A percentile compares a stretch with the other conserved stretches of the same genome.
Conservation (phyloP, 2,888 invertebrate species). For the Lithophane socia region DNA sequence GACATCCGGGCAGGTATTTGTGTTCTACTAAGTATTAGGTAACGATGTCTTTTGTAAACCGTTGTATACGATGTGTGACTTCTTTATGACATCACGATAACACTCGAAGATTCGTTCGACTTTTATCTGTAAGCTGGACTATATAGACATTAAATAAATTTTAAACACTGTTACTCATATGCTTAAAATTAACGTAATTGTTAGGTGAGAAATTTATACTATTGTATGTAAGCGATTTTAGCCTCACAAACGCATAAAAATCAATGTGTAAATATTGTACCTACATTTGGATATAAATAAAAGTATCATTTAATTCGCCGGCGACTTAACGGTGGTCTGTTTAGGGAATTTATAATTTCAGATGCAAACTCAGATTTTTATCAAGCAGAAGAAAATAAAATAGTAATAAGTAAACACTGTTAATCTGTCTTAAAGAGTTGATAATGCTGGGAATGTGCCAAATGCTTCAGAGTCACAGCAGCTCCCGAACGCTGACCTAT, state of each 20-base stretch:
- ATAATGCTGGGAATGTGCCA: slow-evolving; percentile 88
- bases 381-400: slow-evolving; percentile 76
- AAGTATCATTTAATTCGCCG: slow-evolving; percentile 66
- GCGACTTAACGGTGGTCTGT: slow-evolving; percentile 50
- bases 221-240: slow-evolving; percentile 85
- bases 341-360: slow-evolving; percentile 67
- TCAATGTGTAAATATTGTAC: slow-evolving; percentile 80
- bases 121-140: slow-evolving; percentile 85
- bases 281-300: slow-evolving; percentile 71
- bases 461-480: slow-evolving; percentile 84
- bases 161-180: slow-evolving; percentile 90
- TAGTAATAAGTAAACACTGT: slow-evolving; percentile 78
- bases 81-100: slow-evolving; percentile 84
- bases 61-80: slow-evolving; percentile 90
- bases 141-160: slow-evolving; percentile 85
- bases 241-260: slow-evolving; percentile 83
- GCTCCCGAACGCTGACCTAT: slow-evolving; percentile 81
- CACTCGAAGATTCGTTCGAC: slow-evolving; percentile 81
- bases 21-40: slow-evolving; percentile 81
- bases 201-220: slow-evolving; percentile 88
- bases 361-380: slow-evolving; percentile 76
- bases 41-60: slow-evolving; percentile 88
- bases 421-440: slow-evolving; percentile 80
- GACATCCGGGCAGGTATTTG: slow-evolving; percentile 69
- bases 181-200: slow-evolving; percentile 87